These are phyloP conservation scores for Listronotus oregonensis DNA, from an alignment of 1,140 invertebrate genomes.

Conservation along the genomic window DNA sequence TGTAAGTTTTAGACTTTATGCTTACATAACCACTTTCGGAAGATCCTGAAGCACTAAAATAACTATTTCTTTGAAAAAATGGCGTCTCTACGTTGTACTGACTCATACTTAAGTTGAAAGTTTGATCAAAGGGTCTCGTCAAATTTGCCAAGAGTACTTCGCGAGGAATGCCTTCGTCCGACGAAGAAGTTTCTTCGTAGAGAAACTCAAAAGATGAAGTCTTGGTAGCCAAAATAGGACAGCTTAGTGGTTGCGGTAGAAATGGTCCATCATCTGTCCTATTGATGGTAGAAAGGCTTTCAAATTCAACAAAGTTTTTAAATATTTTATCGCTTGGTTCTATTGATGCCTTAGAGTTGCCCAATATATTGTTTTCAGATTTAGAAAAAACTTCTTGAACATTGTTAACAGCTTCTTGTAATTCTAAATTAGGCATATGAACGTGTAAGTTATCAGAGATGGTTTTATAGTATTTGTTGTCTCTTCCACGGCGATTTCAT, in stretches of 20 bases:
- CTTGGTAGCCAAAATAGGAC: constrained; percentile 17
- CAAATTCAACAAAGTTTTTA: neutral
- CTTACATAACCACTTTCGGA: constrained; percentile 43
- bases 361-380: no score
- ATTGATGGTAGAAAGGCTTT: neutral
- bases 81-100: constrained; percentile 27
- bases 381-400: no score
- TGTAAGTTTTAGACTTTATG: constrained; percentile 29
- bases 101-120: constrained; percentile 12
- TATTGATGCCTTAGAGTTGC: no score
- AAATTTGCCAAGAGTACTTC: neutral
- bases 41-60: constrained; percentile 11
- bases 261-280: neutral
- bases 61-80: neutral
- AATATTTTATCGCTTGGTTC: neutral
- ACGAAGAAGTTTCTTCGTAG: constrained; percentile 22
- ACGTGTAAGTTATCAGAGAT: no score
- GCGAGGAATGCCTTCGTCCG: neutral
- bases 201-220: constrained; percentile 38
- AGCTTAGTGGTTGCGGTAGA: constrained; percentile 28
- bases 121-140: constrained; percentile 19
- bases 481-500: neutral
- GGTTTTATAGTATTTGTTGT: neutral
- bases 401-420: no score
- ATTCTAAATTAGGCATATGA: no score